Percentiles rank a stretch among this genome's conserved stretches.
Conservation (phyloP, 2,888 invertebrate species). For the Sesia bembeciformis region DNA sequence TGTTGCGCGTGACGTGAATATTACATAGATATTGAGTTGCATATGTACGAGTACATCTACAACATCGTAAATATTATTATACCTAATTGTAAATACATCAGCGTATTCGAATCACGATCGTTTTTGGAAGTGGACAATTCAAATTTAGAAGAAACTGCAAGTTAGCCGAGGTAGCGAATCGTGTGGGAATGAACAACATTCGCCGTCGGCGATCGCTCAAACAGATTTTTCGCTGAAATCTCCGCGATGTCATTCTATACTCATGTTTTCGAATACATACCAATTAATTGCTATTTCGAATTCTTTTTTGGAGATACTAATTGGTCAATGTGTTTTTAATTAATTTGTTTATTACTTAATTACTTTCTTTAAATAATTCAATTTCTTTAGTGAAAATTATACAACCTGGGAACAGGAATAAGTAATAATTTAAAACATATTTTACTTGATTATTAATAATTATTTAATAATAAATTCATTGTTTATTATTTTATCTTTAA, state of each 20-base stretch:
- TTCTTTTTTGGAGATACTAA: conserved; percentile 17
- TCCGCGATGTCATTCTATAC: conserved; percentile 48
- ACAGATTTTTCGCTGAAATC: conserved; percentile 56
- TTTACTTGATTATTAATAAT: too few species aligned
- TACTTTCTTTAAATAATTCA: too few species aligned
- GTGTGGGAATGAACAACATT: conserved; percentile 68
- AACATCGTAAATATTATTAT: not conserved
- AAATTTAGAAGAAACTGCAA: conserved; percentile 16
- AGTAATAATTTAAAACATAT: too few species aligned
- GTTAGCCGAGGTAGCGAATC: conserved; percentile 13
- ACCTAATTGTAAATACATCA: conserved; percentile 1
- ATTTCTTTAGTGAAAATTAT: too few species aligned
- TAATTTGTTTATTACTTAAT: not conserved
- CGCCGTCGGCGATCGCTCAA: conserved; percentile 55
- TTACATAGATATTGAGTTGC: not conserved
- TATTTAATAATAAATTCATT: too few species aligned
- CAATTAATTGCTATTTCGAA: conserved; percentile 23
- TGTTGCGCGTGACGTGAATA: not conserved
- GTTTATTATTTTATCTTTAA: too few species aligned
- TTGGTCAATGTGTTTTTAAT: conserved; percentile 13
- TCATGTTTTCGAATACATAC: conserved; percentile 29
- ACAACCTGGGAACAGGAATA: too few species aligned
- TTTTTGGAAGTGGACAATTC: conserved; percentile 45
- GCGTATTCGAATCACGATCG: conserved; percentile 29
- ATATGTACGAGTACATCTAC: not conserved